A percentile compares a stretch with the other conserved stretches of the same genome.
Conservation (phyloP, 2,797 vertebrate genomes). For the Lophura swinhoii region DNA sequence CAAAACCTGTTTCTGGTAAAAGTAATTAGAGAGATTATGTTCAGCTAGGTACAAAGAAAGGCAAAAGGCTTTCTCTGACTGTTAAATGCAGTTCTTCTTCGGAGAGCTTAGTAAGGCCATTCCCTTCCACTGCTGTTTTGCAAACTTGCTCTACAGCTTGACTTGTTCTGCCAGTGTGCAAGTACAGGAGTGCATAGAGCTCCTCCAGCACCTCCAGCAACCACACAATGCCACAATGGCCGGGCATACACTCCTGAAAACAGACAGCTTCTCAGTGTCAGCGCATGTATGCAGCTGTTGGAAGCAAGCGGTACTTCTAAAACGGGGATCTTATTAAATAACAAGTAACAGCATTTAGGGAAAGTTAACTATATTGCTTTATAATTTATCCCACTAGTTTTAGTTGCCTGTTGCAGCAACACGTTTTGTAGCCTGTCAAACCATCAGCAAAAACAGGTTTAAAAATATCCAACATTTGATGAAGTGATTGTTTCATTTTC, state of each 20-base stretch:
- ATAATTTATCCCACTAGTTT: background rate
- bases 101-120: background rate
- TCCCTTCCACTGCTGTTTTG: background rate
- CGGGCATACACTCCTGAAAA: too few relatives aligned
- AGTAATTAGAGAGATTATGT: background rate
- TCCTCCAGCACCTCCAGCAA: background rate
- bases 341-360: background rate
- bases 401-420: background rate
- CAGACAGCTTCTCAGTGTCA: background rate
- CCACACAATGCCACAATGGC: background rate
- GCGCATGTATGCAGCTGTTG: background rate
- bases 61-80: background rate
- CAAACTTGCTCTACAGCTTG: background rate
- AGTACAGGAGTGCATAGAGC: background rate
- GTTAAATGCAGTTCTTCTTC: background rate
- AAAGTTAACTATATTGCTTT: background rate
- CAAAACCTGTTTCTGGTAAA: background rate
- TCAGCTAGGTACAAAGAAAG: background rate
- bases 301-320: background rate
- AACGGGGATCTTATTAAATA: background rate
- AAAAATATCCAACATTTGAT: background rate
- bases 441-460: background rate
- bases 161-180: background rate
- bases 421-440: background rate
- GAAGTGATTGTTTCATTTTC: background rate